Base-by-base conservation (phyloP, 1,140 invertebrate genomes). In the Bombus terrestris region DNA sequence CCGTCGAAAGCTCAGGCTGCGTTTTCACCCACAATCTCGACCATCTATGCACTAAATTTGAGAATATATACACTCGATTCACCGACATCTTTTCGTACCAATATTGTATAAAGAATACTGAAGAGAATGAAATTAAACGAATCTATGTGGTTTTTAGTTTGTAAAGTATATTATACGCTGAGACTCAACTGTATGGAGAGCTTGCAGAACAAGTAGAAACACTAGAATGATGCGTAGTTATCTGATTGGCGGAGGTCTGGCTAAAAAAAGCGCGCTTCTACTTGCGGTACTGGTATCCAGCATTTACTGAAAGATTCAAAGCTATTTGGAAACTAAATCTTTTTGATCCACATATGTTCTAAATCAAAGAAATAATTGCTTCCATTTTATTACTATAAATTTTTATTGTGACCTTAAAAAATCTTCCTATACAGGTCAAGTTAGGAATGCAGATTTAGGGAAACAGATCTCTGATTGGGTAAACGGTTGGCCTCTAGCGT, bases 1-100 rank as follows among this genome's bases (percentile, higher is more conserved):
- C 37, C 86, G 83, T 64, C 66, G 76, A 85, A 85, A 85, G 84
- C 79, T 85, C 84, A 85, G 84, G 79, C 84, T 85, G 71, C 84
- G 79, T 85, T 85, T 81, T 39, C 84, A 85, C 79, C 79, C 71
- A n/a, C 39, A 13, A 3, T 22, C 32, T 22, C 39, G 22, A 37
- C 35, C 1, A 6, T 43, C 53, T 57, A 39, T 59, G 37, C n/a
- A 76, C 22, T 57, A 28, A 77, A 59, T 43, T 53, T 5, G 22
- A 28, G 28, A 62, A n/a, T n/a, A 62, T 18, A 13, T 18, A 66
- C 28, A 12, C 15, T 25, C 2, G 15, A 35, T n/a, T 41, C 3
- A 12, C 41, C 6, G 43, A 18, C 32, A 59, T 71, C 10, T 41
- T 66, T 59, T 12, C 4, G 4, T 15, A 41, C 0, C 66, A 41